Percentiles rank a stretch among this genome's conserved stretches.
phyloP scores from a whole-genome alignment of 2,113 vertebrate species.

The Caloenas nicobarica region DNA sequence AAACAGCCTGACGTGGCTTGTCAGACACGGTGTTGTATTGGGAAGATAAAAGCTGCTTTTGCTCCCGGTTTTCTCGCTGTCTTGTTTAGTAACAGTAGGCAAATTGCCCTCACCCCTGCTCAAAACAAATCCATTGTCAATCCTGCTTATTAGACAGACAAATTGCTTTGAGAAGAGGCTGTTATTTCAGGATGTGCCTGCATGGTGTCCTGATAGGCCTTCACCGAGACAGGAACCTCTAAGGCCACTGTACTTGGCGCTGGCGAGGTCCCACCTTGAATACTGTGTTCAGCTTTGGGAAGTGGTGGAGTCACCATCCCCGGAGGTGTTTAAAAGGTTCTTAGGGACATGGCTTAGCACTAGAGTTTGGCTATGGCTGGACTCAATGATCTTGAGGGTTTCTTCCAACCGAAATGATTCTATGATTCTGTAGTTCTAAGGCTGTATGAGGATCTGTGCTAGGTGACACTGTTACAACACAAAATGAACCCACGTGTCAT shows the following conservation, averaged over 20 bases:
- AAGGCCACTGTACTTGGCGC: neutral
- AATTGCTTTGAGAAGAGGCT: neutral
- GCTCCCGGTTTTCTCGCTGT: neutral
- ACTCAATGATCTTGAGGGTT: no score
- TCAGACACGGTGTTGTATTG: neutral
- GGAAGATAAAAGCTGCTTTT: neutral
- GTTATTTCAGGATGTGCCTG: neutral
- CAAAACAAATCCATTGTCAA: neutral
- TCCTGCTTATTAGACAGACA: neutral
- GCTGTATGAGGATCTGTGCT: accelerated
- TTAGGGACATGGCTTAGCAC: no score
- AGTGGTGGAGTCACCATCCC: no score
- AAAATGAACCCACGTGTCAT: neutral
- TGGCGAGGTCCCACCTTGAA: no score
- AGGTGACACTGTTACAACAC: neutral
- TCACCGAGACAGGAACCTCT: neutral
- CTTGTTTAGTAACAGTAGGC: neutral
- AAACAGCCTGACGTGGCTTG: neutral
- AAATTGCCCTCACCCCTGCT: neutral
- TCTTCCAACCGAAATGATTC: no score
- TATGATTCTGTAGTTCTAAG: neutral
- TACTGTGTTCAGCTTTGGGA: no score
- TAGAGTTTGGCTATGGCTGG: no score
- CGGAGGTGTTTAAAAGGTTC: no score
- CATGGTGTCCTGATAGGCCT: neutral